Conservation (phyloP, 2,113 vertebrate genomes). For the Periophthalmodon schlosseri region DNA sequence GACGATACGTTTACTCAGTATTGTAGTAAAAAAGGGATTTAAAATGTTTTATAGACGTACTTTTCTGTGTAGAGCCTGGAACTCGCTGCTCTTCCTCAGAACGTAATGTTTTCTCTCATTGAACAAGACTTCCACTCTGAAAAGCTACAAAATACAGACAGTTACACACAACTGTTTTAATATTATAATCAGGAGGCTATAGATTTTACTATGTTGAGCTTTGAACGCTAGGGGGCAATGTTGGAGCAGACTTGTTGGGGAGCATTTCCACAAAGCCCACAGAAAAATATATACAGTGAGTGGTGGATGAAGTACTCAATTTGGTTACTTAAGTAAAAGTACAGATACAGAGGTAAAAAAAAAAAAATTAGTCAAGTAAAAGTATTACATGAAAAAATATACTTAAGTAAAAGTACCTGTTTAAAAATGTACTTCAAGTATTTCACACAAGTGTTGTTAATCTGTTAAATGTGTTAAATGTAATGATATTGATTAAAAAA, state of each 20-base stretch:
- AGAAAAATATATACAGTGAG: too few relatives aligned
- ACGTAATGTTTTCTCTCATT: slow-evolving; percentile 89
- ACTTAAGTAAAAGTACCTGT: too few relatives aligned
- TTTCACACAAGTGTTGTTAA: too few relatives aligned
- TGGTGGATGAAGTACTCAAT: too few relatives aligned
- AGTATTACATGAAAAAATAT: too few relatives aligned
- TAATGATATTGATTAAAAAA: too few relatives aligned
- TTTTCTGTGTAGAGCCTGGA: slow-evolving; percentile 89
- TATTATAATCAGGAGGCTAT: too few relatives aligned
- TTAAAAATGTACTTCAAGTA: too few relatives aligned
- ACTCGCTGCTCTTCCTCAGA: slow-evolving; percentile 85
- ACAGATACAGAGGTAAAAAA: not conserved
- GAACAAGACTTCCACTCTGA: slow-evolving; percentile 87
- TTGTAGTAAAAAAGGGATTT: not conserved
- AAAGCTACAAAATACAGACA: slow-evolving; percentile 76
- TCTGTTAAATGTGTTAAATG: too few relatives aligned
- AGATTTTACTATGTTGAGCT: not conserved
- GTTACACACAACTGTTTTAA: too few relatives aligned
- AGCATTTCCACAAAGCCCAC: not conserved
- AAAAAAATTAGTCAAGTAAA: too few relatives aligned
- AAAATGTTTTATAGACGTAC: slow-evolving; percentile 60
- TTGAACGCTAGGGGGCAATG: not conserved
- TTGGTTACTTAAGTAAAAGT: too few relatives aligned
- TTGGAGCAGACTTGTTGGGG: not conserved
- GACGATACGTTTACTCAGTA: not conserved